Evolutionary conservation across 2,888 invertebrate genomes (phyloP).

Genomic region (Magallana nippona): DNA sequence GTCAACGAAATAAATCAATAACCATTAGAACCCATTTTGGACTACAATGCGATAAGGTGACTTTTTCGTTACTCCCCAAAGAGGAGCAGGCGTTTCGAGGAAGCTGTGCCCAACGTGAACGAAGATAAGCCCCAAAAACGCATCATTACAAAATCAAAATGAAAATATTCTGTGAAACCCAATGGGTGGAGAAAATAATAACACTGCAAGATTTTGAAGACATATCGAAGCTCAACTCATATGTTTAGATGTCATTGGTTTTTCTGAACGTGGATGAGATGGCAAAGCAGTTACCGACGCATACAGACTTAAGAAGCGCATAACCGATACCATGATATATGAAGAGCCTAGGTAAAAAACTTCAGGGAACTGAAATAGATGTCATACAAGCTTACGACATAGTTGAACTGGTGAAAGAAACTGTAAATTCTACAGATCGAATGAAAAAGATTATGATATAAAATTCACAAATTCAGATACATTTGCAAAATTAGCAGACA

Average conservation of each 20-base stretch:
- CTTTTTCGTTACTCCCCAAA: constrained; percentile 59
- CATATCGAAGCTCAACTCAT: constrained; percentile 47
- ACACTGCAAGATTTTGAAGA: constrained; percentile 49
- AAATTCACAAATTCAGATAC: neutral
- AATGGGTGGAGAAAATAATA: constrained; percentile 51
- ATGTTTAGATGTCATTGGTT: constrained; percentile 51
- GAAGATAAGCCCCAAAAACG: constrained; percentile 3
- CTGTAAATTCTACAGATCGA: neutral
- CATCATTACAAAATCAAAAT: constrained; percentile 46
- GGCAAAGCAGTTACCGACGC: constrained; percentile 52
- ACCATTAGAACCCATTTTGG: too few relatives aligned
- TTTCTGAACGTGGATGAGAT: constrained; percentile 51
- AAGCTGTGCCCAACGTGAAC: constrained; percentile 49
- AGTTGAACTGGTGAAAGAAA: constrained; percentile 23
- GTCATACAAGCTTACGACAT: constrained; percentile 47
- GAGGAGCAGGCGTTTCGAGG: constrained; percentile 50
- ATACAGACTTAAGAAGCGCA: constrained; percentile 51
- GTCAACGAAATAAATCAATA: too few relatives aligned
- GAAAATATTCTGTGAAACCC: constrained; percentile 52
- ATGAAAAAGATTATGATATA: constrained; percentile 22
- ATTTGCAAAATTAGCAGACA: neutral
- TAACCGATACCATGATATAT: constrained; percentile 51
- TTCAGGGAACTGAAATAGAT: constrained; percentile 52
- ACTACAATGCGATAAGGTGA: constrained; percentile 49
- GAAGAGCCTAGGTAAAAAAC: constrained; percentile 46